A percentile compares a stretch with the other conserved stretches of the same genome.
Evolutionary conservation across 2,113 vertebrate species (phyloP).

Genomic region (Rhynchomys soricoides): DNA sequence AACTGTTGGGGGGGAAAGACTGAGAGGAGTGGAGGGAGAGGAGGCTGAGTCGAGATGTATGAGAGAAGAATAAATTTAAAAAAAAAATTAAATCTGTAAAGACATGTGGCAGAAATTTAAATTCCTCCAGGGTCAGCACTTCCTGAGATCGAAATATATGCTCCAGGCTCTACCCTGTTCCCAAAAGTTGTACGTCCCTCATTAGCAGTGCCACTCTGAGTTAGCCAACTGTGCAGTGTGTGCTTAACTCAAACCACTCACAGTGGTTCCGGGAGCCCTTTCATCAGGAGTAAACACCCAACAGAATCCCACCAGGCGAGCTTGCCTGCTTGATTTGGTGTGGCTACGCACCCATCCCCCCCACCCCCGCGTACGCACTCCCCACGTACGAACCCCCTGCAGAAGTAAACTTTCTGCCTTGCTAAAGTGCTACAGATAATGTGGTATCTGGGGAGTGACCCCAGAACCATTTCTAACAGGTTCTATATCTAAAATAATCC

Average conservation of each 20-base stretch:
- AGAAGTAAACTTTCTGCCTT: neutral
- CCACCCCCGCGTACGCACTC: too few species aligned
- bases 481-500: conserved; percentile 40
- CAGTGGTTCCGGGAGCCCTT: neutral
- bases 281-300: neutral
- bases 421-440: neutral
- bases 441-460: neutral
- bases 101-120: neutral
- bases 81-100: neutral
- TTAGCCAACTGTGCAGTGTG: neutral
- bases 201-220: neutral
- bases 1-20: neutral
- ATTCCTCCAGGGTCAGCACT: neutral
- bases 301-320: neutral
- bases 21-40: neutral
- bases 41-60: neutral
- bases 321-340: neutral
- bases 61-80: neutral
- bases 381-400: too few species aligned
- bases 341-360: neutral
- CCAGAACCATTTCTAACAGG: conserved; percentile 2
- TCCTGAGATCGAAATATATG: neutral
- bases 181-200: too few species aligned
- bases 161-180: neutral
- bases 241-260: neutral